Percentiles rank a stretch among this genome's conserved stretches.
phyloP scores from a whole-genome alignment of 2,888 invertebrate species.

The Xylota segnis region DNA sequence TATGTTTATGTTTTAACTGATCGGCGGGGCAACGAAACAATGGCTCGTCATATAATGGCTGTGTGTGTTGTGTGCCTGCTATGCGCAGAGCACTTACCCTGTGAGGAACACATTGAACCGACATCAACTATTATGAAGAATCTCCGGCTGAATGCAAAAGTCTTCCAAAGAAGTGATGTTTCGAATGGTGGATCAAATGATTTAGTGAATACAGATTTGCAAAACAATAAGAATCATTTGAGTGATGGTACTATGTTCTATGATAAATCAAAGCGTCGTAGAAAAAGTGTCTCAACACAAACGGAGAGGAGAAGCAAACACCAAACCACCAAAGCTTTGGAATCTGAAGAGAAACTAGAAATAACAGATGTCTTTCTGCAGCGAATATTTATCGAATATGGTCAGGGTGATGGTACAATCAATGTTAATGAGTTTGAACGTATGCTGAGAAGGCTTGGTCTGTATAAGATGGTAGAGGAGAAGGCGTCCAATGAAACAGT shows the following conservation, averaged over 20 bases:
- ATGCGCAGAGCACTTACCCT: slow-evolving; percentile 91
- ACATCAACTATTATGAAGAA: slow-evolving; percentile 73
- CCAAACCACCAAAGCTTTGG: slow-evolving; percentile 74
- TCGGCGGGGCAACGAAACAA: slow-evolving; percentile 78
- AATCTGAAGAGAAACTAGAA: slow-evolving; percentile 82
- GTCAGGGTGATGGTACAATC: slow-evolving; percentile 87
- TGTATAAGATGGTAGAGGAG: slow-evolving; percentile 85
- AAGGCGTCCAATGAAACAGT: slow-evolving; percentile 64
- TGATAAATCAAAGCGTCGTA: slow-evolving; percentile 66
- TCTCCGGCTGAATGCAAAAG: slow-evolving; percentile 79
- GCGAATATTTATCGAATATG: slow-evolving; percentile 89
- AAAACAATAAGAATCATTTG: slow-evolving; percentile 49
- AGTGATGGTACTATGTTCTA: slow-evolving; percentile 49
- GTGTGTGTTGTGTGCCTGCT: slow-evolving; percentile 94
- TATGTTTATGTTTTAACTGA: slow-evolving; percentile 53
- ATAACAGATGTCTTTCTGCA: slow-evolving; percentile 87
- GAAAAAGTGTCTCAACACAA: slow-evolving; percentile 42
- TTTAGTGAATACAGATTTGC: slow-evolving; percentile 27
- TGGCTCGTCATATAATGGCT: slow-evolving; percentile 89
- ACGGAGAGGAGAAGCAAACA: slow-evolving; percentile 79
- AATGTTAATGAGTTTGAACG: slow-evolving; percentile 88
- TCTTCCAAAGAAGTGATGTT: slow-evolving; percentile 78
- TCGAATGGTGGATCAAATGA: slow-evolving; percentile 30
- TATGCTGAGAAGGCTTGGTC: slow-evolving; percentile 87
- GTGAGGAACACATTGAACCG: slow-evolving; percentile 89